Conservation (phyloP, 2,888 invertebrate species). For the Pammene fasciana region DNA sequence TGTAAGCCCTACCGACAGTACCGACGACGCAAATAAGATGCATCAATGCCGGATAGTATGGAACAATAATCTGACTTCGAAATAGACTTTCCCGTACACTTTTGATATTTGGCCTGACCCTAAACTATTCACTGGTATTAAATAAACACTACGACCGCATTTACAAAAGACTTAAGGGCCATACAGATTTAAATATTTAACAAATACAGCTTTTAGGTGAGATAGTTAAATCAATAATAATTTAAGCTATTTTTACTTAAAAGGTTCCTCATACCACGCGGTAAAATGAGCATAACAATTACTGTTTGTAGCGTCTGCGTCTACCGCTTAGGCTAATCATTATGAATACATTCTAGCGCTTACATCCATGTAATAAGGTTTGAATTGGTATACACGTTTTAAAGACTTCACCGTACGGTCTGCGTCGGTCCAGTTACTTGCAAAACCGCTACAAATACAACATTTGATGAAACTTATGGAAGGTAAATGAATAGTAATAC, state of each 20-base stretch:
- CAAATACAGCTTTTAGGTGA: too few species aligned
- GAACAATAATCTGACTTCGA: background rate
- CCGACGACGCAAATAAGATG: background rate
- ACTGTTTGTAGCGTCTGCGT: constrained; percentile 13
- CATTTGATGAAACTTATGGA: constrained; percentile 58
- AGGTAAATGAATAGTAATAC: constrained; percentile 42
- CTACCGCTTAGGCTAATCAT: constrained; percentile 6
- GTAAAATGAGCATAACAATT: constrained; percentile 17
- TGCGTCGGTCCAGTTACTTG: constrained; percentile 78
- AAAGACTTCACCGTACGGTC: constrained; percentile 46
- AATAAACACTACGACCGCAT: too few species aligned
- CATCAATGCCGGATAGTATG: background rate
- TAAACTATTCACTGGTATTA: too few species aligned
- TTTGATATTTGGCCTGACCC: too few species aligned
- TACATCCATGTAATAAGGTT: background rate
- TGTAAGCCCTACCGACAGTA: too few species aligned
- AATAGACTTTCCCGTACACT: too few species aligned
- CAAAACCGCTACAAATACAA: constrained; percentile 80
- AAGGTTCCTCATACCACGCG: constrained; percentile 14
- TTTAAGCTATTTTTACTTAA: background rate
- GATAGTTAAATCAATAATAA: too few species aligned
- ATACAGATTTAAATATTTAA: too few species aligned
- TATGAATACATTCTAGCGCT: background rate
- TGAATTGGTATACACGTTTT: constrained; percentile 19
- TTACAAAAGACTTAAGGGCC: too few species aligned